Evolutionary conservation across 2,888 invertebrate species (phyloP), one percentile per base, ranked within the genome.

Genomic region (Cantharis lateralis): DNA sequence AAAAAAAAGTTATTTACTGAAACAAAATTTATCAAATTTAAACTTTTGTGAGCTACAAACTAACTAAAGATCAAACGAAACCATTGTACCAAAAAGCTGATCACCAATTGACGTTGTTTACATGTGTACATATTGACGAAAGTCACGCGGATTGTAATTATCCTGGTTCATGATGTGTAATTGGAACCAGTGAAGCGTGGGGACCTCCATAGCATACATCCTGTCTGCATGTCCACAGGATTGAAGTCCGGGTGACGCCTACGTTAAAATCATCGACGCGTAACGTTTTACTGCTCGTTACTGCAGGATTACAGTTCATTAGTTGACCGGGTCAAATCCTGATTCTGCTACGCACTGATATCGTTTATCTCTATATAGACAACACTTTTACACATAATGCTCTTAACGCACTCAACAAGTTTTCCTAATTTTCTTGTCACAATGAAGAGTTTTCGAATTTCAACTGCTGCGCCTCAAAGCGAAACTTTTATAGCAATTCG

Each of bases 241-340:
- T 70, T 75, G 66, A 68, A 70, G 75, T 71, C 77, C 77, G 71
- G 48, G 77, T 71, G 79, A 79, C 75, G 78, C 80, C 80, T 80
- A 82, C 80, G 76, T 82, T 81, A 78, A 82, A 82, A 79, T 80
- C 76, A 83, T 80, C 82, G 81, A 81, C 81, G 82, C 82, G 81
- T 80, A 76, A 76, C 78, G 77, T 78, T 79, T 77, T 76, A 79
- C 77, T 80, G 85, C 86, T 86, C 86, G 86, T 87, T 87, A 87
- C 83, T 84, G 84, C 82, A 82, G 86, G 87, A 87, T 87, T 87
- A 87, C 86, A 85, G 83, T 86, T 86, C 87, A 87, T 87, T 87
- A 87, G 86, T 83, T 86, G 85, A 84, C 84, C 84, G 84, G 86
- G 85, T 86, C 85, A 86, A 84, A 80, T 71, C 71, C 75, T 71